phyloP scores from a whole-genome alignment of 2,797 vertebrate genomes.

The Ptychobarbus kaznakovi region DNA sequence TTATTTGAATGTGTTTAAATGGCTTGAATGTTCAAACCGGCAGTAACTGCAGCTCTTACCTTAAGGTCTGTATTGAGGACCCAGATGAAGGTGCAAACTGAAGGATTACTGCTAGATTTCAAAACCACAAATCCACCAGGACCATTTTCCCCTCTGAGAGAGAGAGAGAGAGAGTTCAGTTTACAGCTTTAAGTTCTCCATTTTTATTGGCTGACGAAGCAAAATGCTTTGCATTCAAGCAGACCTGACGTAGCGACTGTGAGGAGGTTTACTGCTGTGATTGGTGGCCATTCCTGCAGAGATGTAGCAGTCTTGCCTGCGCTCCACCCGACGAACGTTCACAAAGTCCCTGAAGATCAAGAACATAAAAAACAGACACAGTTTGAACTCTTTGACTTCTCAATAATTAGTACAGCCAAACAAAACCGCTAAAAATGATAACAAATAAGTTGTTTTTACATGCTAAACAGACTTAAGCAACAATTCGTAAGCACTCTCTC shows the following conservation, averaged over 20 bases:
- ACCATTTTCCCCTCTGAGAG: constrained; percentile 91
- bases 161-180: not conserved
- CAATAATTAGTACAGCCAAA: not conserved
- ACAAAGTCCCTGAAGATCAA: constrained; percentile 87
- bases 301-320: constrained; percentile 88
- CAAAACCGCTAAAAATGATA: not conserved
- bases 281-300: constrained; percentile 90
- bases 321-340: constrained; percentile 92
- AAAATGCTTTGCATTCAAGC: constrained; percentile 44
- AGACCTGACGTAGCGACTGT: constrained; percentile 89
- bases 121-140: constrained; percentile 94
- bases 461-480: not conserved
- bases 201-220: not conserved
- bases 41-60: constrained; percentile 72
- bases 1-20: not conserved
- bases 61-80: constrained; percentile 97
- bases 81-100: constrained; percentile 95
- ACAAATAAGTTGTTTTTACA: not conserved
- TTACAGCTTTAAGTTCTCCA: not conserved
- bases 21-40: not conserved
- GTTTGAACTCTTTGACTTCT: not conserved
- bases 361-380: not conserved
- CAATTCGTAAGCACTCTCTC: constrained; percentile 23
- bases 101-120: constrained; percentile 86
- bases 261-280: constrained; percentile 83